Evolutionary conservation across 1,140 invertebrate species (phyloP).

Genomic region (Antheraea mylitta): DNA sequence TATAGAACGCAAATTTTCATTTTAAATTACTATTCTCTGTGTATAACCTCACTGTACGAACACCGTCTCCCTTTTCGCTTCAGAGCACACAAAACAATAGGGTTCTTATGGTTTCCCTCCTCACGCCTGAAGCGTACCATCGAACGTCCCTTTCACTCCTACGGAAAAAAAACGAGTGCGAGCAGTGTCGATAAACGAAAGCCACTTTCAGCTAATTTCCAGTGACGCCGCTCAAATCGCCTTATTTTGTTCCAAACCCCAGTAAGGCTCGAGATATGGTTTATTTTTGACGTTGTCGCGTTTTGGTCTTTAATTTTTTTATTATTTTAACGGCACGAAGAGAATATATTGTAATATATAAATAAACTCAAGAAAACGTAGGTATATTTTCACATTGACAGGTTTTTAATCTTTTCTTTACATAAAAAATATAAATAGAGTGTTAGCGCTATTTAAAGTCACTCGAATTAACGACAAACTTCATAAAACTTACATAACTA

Average conservation of each 20-base stretch:
- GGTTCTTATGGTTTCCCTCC: constrained; percentile 64
- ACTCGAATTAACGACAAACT: too few species aligned
- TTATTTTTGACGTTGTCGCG: constrained; percentile 5
- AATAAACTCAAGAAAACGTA: too few species aligned
- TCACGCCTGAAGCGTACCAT: constrained; percentile 58
- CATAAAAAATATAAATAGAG: too few species aligned
- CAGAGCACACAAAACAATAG: constrained; percentile 69
- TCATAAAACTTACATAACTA: too few species aligned
- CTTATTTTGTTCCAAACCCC: constrained; percentile 22
- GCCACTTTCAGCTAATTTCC: constrained; percentile 73
- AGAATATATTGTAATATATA: too few species aligned
- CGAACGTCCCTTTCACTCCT: constrained; percentile 38
- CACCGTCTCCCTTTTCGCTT: constrained; percentile 44
- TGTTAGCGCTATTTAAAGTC: too few species aligned
- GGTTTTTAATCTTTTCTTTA: too few species aligned
- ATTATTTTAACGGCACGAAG: neutral
- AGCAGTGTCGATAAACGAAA: constrained; percentile 46
- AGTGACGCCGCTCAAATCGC: constrained; percentile 49
- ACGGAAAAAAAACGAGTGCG: constrained; percentile 23
- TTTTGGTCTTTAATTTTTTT: constrained; percentile 12
- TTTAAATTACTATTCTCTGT: constrained; percentile 58
- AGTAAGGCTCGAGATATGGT: constrained; percentile 33
- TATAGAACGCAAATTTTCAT: constrained; percentile 38
- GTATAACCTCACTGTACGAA: constrained; percentile 33
- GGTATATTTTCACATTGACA: too few species aligned